Percentiles rank a stretch among this genome's conserved stretches.
These are phyloP conservation scores for Lasioglossum marginatum DNA, from an alignment of 2,888 invertebrate species.

Conservation along the genomic window DNA sequence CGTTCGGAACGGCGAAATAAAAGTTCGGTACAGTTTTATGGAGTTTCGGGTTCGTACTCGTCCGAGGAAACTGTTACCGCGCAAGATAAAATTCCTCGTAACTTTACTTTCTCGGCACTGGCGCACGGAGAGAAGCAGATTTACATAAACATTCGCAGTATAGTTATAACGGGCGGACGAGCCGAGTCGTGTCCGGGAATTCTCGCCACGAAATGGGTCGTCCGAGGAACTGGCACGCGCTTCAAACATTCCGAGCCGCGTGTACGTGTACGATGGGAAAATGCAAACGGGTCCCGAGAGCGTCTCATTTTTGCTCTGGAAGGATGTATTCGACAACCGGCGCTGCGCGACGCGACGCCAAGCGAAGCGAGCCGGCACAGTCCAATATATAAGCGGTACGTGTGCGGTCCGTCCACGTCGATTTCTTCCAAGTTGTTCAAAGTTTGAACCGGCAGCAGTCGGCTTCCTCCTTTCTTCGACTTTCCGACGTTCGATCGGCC, in stretches of 20 bases:
- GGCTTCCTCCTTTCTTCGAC: neutral
- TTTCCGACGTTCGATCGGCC: neutral
- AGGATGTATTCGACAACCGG: neutral
- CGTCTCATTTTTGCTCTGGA: neutral
- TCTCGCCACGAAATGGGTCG: conserved; percentile 3
- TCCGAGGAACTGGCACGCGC: neutral
- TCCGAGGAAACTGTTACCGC: neutral
- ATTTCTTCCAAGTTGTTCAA: conserved; percentile 32
- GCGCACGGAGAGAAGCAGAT: neutral
- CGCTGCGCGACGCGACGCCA: neutral
- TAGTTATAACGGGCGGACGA: neutral
- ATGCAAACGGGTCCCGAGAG: neutral
- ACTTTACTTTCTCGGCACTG: neutral
- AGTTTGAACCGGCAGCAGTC: neutral
- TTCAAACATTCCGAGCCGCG: neutral
- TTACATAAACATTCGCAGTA: neutral
- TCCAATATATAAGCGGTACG: conserved; percentile 31
- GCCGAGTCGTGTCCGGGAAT: neutral
- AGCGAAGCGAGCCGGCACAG: neutral
- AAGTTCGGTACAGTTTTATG: neutral
- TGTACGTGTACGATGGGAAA: neutral
- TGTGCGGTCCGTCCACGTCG: conserved; percentile 51
- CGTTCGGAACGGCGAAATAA: neutral
- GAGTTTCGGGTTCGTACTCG: neutral
- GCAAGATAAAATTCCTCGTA: neutral